These are phyloP conservation scores for Atherinosoma microstoma DNA, from an alignment of 2,797 vertebrate genomes.

Conservation along the genomic window DNA sequence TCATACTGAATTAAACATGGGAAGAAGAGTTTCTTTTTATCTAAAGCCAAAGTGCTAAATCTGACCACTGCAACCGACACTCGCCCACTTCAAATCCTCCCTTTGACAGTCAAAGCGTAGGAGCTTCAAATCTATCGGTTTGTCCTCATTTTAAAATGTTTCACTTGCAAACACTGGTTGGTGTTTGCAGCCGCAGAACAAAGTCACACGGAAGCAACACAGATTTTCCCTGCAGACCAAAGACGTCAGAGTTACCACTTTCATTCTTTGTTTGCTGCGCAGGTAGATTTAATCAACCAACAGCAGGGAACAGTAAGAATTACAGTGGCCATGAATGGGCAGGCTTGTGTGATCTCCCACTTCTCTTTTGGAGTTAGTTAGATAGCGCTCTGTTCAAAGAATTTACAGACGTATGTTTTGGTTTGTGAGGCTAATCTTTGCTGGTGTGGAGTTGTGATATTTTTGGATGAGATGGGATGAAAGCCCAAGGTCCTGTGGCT, in stretches of 20 bases:
- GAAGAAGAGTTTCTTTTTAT: conserved; percentile 78
- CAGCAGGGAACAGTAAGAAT: conserved; percentile 53
- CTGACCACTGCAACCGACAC: conserved; percentile 76
- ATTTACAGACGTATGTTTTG: conserved; percentile 61
- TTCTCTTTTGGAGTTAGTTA: conserved; percentile 57
- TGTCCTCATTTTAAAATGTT: conserved; percentile 66
- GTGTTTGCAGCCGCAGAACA: conserved; percentile 50
- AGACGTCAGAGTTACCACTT: conserved; percentile 14
- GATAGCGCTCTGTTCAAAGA: conserved; percentile 59
- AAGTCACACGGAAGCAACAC: conserved; percentile 27
- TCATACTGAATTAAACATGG: conserved; percentile 80
- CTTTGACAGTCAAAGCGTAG: conserved; percentile 71
- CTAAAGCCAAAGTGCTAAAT: conserved; percentile 78
- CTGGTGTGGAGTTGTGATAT: conserved; percentile 72
- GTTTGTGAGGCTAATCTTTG: conserved; percentile 59
- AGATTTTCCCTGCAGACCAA: conserved; percentile 34
- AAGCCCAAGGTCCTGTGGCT: conserved; percentile 91
- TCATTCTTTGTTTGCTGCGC: conserved; percentile 49
- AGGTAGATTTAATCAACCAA: conserved; percentile 56
- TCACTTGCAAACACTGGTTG: conserved; percentile 46
- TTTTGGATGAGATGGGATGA: conserved; percentile 93
- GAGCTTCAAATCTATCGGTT: conserved; percentile 72
- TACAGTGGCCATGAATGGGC: conserved; percentile 46
- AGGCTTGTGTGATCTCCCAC: conserved; percentile 51
- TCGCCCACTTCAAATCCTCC: conserved; percentile 72